Evolutionary conservation across 2,888 invertebrate species (phyloP), one percentile per base, ranked within the genome.

Genomic region (Formica aserva): DNA sequence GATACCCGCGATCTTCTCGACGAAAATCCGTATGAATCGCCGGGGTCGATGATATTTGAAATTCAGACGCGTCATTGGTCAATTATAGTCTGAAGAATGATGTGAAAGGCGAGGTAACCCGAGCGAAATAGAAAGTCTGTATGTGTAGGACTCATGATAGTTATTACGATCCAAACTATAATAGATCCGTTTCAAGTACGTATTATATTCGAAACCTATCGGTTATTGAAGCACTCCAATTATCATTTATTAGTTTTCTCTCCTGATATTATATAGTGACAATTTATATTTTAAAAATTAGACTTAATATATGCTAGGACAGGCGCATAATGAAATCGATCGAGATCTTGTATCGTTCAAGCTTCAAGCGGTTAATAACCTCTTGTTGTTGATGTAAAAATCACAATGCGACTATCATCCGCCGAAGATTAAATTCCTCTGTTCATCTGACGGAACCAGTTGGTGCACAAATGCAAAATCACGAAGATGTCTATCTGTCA

Each of bases 1-100:
- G 89, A 65, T 63, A 91, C 57, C 75, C 60, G 18, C 66, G 60
- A 86, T 86, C 78, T 85, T 41, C 71, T 35, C 18, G 13, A 32
- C 6, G 6, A 55, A 18, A 57, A 22, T 13, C 22, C 32, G 32
- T 6, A 29, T 4, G 45, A 48, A 29, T 29, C 15, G 22, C 9
- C 6, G 15, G 32, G 22, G 57, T 45, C 41, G 22, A 71, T 13
- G 15, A 11, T 29, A 26, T 13, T 11, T 77, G n/a, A 57, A 77
- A 77, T 57, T 69, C n/a, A 32, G 29, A 69, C 38, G 38, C 29
- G 55, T 67, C 15, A 77, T 69, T 57, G 55, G 15, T 3, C 11
- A 41, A 57, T 48, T 55, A 55, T 52, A 52, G 29, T 45, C 3
- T 41, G 41, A 45, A 38, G 11, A 1, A 13, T 52, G 15, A 76